Evolutionary conservation across 2,797 vertebrate genomes (phyloP), one percentile per base, ranked within the genome.

Genomic region (Poecilia gillii): DNA sequence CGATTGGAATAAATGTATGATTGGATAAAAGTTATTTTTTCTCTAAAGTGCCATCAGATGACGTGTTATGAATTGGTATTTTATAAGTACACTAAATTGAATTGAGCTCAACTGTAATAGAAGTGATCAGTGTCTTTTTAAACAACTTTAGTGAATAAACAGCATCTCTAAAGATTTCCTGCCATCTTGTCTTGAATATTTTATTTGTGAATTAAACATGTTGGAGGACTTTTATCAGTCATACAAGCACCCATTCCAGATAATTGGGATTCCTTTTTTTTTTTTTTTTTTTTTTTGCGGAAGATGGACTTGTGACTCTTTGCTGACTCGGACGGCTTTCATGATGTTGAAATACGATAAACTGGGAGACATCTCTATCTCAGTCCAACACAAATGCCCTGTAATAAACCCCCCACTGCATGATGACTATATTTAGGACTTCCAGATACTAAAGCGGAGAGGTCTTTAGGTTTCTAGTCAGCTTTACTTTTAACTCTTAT

Each of bases 251-350:
- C 20, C 20, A 16, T 28, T 7, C 8, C 23, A 13, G 3, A n/a
- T 25, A 43, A 20, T 18, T 6, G 0, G 28, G 36, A 4, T 55
- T 70, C 28, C 3, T 8, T 45, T 51, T 41, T 41, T 39, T 39
- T 39, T 41, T 7, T 41, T 41, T 41, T 39, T 39, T 41, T 41
- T 41, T 41, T 41, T 53, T 46, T 77, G 36, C 47, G 0, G 25
- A 31, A 45, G n/a, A 33, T n/a, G 23, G 64, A 82, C 73, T 72
- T 45, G 74, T 62, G 46, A 53, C 25, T 70, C 14, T 76, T 45
- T 39, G 6, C 28, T 72, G 55, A 79, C 43, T 39, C 13, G 1
- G 18, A 57, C 16, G 1, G 8, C 23, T 49, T 20, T 33, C 3
- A 23, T 46, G 49, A 71, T 73, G 74, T 77, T 76, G 73, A 62